phyloP scores from a whole-genome alignment of 2,888 invertebrate species.

The Andrena minutula region DNA sequence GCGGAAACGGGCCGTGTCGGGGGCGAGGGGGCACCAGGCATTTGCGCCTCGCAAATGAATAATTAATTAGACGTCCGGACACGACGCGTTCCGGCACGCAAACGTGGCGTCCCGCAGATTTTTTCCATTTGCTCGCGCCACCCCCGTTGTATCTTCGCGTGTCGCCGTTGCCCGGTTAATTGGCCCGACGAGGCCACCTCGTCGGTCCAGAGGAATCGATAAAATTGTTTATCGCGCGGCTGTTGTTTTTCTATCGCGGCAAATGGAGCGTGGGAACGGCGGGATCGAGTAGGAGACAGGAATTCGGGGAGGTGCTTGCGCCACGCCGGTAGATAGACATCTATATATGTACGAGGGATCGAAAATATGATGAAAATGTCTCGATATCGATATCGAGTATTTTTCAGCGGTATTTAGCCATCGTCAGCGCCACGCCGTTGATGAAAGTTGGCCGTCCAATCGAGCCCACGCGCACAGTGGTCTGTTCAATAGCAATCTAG shows the following conservation, averaged over 20 bases:
- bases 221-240: constrained; percentile 24
- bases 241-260: constrained; percentile 4
- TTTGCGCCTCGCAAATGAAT: constrained; percentile 12
- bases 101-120: not conserved
- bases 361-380: constrained; percentile 2
- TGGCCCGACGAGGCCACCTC: not conserved
- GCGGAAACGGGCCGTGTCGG: not conserved
- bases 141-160: not conserved
- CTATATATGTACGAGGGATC: not conserved
- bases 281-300: constrained; percentile 5
- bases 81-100: not conserved
- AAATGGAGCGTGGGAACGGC: constrained; percentile 29
- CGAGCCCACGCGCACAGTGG: not conserved
- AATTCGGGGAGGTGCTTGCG: constrained; percentile 16
- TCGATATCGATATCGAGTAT: constrained; percentile 3
- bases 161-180: constrained; percentile 12
- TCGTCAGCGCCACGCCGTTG: not conserved
- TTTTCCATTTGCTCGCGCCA: not conserved
- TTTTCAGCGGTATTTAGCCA: not conserved
- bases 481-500: too few relatives aligned
- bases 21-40: not conserved
- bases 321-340: not conserved
- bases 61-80: constrained; percentile 19
- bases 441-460: not conserved
- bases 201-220: constrained; percentile 24